Percentiles rank a stretch among this genome's conserved stretches.
Evolutionary conservation across 2,113 vertebrate genomes (phyloP).

Genomic region (Takifugu bimaculatus): DNA sequence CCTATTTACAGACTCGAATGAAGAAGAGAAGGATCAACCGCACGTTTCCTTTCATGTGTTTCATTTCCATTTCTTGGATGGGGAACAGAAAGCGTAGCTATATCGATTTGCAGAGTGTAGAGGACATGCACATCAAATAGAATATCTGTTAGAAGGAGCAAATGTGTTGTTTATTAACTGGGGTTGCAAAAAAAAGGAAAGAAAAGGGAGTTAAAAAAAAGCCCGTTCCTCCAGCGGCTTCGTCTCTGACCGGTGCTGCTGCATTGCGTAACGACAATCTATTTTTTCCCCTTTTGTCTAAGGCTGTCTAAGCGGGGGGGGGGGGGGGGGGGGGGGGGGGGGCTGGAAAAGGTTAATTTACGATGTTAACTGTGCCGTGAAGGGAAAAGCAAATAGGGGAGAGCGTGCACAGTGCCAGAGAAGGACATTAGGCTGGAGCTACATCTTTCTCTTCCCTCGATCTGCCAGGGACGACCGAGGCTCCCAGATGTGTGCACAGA

Average conservation of each 20-base stretch:
- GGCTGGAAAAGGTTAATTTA: constrained; percentile 87
- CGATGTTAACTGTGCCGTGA: constrained; percentile 85
- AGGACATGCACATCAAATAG: constrained; percentile 88
- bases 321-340: constrained; percentile 82
- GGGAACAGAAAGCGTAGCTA: constrained; percentile 82
- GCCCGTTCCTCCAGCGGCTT: constrained; percentile 42
- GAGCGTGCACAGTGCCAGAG: constrained; percentile 88
- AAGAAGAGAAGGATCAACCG: constrained; percentile 79
- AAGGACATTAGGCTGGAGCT: constrained; percentile 80
- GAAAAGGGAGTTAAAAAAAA: constrained; percentile 27
- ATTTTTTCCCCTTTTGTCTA: constrained; percentile 73
- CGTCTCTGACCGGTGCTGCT: constrained; percentile 49
- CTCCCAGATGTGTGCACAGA: constrained; percentile 79
- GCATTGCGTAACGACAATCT: constrained; percentile 65
- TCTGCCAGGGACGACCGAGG: constrained; percentile 82
- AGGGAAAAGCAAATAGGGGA: constrained; percentile 86
- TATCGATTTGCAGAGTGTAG: constrained; percentile 78
- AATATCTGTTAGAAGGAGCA: constrained; percentile 82
- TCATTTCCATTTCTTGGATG: constrained; percentile 86
- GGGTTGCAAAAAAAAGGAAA: constrained; percentile 10
- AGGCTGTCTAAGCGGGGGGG: constrained; percentile 82
- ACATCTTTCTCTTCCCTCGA: constrained; percentile 79
- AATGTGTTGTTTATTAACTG: constrained; percentile 47
- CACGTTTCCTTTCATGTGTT: constrained; percentile 64
- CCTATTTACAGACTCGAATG: constrained; percentile 86